Evolutionary conservation across 2,888 invertebrate species (phyloP), one percentile per base, ranked within the genome.

Genomic region (Mayetiola destructor): DNA sequence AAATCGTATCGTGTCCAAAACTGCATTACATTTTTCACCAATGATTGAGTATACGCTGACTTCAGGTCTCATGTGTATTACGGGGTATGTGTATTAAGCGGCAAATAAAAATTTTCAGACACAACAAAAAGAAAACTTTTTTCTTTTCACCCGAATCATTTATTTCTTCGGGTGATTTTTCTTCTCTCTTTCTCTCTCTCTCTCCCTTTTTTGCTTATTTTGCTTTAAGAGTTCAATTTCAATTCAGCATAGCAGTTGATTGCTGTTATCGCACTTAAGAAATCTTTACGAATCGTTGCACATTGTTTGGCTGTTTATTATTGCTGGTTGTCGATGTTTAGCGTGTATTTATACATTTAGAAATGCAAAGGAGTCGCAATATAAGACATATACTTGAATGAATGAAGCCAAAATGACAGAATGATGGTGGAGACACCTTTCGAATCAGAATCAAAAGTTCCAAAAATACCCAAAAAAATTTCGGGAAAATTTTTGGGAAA

Each of bases 231-330:
- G n/a, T n/a, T n/a, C n/a, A n/a, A n/a, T n/a, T n/a, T n/a, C n/a
- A n/a, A n/a, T n/a, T n/a, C n/a, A n/a, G n/a, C n/a, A n/a, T n/a
- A n/a, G 48, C 48, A 48, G 27, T 48, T 48, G 48, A 27, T 27
- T 48, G 48, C 27, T 16, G 48, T 48, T 48, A 48, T 48, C 48
- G 27, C 29, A 48, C 48, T 48, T 48, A 48, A 48, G 48, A 48
- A 48, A 48, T 48, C 48, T 48, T 48, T 16, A 48, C 48, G 48
- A 48, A 48, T 48, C 48, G 48, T 27, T 48, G 48, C 48, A 48
- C 48, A 48, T 48, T 48, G 23, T 27, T 27, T 48, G 48, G 23
- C 23, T 27, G 27, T 12, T 32, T 9, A 48, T 23, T n/a, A n/a
- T n/a, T n/a, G n/a, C n/a, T n/a, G 9, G 5, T 48, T 27, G 6